Conservation (phyloP, 2,113 vertebrate genomes). For the Dipodomys merriami region DNA sequence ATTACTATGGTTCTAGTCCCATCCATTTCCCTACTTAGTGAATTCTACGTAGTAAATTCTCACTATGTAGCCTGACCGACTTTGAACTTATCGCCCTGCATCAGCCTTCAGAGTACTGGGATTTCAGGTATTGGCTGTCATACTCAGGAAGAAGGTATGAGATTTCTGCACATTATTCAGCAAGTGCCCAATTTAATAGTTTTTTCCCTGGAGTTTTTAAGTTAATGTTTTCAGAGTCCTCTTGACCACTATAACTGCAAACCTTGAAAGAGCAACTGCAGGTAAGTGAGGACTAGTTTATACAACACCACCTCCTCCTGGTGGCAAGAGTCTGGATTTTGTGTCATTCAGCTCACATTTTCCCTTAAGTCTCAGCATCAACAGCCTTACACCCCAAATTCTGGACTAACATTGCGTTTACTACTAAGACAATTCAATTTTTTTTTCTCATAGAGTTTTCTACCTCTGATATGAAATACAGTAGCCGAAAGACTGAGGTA, state of each 20-base stretch:
- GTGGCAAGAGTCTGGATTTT: not conserved
- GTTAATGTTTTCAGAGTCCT: not conserved
- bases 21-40: no score
- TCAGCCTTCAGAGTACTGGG: no score
- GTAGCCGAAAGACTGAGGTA: conserved; percentile 80
- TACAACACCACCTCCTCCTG: not conserved
- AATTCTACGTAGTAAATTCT: no score
- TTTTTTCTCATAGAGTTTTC: conserved; percentile 78
- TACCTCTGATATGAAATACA: conserved; percentile 44
- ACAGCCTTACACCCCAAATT: not conserved
- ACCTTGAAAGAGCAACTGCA: not conserved
- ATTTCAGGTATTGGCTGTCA: no score
- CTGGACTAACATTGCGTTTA: not conserved
- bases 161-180: not conserved
- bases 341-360: not conserved
- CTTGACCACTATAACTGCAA: not conserved
- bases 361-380: not conserved
- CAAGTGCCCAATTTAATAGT: not conserved
- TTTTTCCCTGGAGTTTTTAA: not conserved
- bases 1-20: no score
- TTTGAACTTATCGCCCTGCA: no score
- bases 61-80: no score
- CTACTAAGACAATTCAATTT: conserved; percentile 46
- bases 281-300: not conserved
- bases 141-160: no score